These are phyloP conservation scores for Cavia aperea DNA, from an alignment of 2,113 vertebrate species.

Conservation along the genomic window DNA sequence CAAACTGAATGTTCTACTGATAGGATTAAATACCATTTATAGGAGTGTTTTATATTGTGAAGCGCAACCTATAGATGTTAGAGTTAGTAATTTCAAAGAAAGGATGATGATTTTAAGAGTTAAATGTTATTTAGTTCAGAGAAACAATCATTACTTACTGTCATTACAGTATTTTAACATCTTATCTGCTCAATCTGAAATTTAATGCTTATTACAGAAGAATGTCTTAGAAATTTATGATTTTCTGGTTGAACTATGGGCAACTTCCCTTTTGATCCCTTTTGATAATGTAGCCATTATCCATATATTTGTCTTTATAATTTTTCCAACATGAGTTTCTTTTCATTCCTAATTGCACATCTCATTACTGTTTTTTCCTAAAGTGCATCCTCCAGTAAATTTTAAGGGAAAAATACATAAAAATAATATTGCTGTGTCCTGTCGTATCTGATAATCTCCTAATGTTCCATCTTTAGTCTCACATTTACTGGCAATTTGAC, in stretches of 20 bases:
- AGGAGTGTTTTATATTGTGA: background rate
- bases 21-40: background rate
- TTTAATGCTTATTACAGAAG: slow-evolving; percentile 7
- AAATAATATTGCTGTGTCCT: background rate
- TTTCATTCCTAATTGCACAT: background rate
- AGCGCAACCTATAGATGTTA: background rate
- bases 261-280: background rate
- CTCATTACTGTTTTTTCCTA: background rate
- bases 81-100: background rate
- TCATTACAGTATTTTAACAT: background rate
- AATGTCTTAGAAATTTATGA: background rate
- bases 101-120: background rate
- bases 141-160: background rate
- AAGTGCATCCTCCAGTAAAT: background rate
- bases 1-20: background rate
- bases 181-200: slow-evolving; percentile 6
- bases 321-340: background rate
- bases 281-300: background rate
- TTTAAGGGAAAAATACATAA: background rate
- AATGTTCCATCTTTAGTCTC: background rate
- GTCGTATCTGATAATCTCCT: background rate
- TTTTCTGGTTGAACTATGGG: background rate
- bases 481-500: background rate
- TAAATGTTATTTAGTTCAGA: background rate
- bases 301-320: background rate